Percentiles rank a stretch among this genome's conserved stretches.
These are phyloP conservation scores for Perccottus glenii DNA, from an alignment of 2,113 vertebrate species.

Conservation along the genomic window DNA sequence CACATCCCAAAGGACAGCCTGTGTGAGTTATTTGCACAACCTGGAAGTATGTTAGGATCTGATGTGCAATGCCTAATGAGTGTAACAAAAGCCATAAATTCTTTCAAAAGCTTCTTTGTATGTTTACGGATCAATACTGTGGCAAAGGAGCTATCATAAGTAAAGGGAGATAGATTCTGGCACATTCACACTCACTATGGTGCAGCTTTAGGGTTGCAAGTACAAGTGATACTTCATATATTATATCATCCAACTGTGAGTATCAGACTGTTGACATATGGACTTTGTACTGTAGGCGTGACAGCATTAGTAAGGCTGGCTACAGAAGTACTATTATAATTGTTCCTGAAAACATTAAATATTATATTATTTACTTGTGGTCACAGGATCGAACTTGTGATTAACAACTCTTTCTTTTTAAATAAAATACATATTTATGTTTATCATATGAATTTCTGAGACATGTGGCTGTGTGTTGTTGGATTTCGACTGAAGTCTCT, in stretches of 20 bases:
- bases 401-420: no score
- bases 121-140: constrained; percentile 48
- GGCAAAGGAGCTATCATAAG: constrained; percentile 36
- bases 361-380: background rate
- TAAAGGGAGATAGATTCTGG: constrained; percentile 35
- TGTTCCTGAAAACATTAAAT: constrained; percentile 26
- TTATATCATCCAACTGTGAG: constrained; percentile 19
- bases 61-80: constrained; percentile 38
- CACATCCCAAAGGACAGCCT: constrained; percentile 49
- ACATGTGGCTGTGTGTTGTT: background rate
- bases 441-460: no score
- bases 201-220: constrained; percentile 14
- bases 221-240: constrained; percentile 37
- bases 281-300: background rate
- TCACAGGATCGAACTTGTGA: no score
- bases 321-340: constrained; percentile 25
- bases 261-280: constrained; percentile 28
- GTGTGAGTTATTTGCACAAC: constrained; percentile 26
- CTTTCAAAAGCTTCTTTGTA: constrained; percentile 23
- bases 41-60: constrained; percentile 1
- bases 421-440: no score
- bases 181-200: constrained; percentile 24
- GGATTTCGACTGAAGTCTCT: constrained; percentile 13
- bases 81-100: constrained; percentile 45
- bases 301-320: constrained; percentile 6